phyloP scores from a whole-genome alignment of 2,113 vertebrate species.

The Noctilio leporinus region DNA sequence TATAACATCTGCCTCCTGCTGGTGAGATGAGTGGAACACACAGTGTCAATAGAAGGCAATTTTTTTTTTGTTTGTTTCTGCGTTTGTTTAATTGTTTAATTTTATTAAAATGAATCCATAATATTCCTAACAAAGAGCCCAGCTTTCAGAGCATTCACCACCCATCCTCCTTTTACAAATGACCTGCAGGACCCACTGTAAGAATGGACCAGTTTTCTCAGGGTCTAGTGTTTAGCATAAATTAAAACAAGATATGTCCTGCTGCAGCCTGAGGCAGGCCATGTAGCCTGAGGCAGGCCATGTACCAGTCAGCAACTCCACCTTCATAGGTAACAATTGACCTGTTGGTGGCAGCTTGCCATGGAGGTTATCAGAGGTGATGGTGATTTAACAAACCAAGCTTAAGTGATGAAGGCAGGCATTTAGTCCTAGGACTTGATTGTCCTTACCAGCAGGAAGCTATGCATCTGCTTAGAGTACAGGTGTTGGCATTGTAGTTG shows the following conservation, averaged over 20 bases:
- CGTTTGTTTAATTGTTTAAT: background rate
- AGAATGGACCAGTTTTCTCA: background rate
- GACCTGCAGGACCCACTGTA: background rate
- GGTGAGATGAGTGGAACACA: background rate
- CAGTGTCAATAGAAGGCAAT: background rate
- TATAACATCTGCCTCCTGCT: background rate
- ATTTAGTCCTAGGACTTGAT: constrained; percentile 2
- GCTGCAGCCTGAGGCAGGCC: background rate
- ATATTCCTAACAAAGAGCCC: background rate
- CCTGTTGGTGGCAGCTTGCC: background rate
- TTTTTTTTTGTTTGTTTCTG: background rate
- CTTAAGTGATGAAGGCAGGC: background rate
- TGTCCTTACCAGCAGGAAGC: background rate
- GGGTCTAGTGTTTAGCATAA: background rate
- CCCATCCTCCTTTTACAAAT: background rate
- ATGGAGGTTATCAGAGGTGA: background rate
- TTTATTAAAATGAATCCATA: background rate
- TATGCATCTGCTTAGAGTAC: background rate
- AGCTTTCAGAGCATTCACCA: background rate
- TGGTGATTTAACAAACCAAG: background rate
- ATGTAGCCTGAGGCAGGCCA: background rate
- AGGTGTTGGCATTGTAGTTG: background rate
- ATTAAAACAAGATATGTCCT: background rate
- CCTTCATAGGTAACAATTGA: background rate
- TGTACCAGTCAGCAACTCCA: background rate